A percentile compares a stretch with the other conserved stretches of the same genome.
phyloP scores from a whole-genome alignment of 30 jellyfish, hydroid and myxozoan genomes.

The Phacellophora camtschatica region DNA sequence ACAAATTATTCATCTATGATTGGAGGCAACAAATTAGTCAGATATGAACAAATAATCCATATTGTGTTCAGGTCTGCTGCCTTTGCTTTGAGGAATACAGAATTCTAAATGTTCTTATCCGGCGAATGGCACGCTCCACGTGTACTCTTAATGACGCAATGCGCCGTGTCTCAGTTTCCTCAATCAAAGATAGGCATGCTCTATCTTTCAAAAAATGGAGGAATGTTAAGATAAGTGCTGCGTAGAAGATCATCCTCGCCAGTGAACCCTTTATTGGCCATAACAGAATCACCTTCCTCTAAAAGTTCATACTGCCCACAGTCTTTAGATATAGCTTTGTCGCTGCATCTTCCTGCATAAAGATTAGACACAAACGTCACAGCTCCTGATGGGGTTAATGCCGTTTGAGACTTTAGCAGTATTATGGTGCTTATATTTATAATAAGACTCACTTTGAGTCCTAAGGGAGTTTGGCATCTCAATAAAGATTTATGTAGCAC shows the following conservation, averaged over 20 bases:
- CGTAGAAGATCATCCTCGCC: constrained; percentile 28
- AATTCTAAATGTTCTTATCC: constrained; percentile 29
- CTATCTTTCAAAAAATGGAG: constrained; percentile 50
- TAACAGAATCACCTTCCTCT: constrained; percentile 20
- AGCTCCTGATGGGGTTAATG: constrained; percentile 50
- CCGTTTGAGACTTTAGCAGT: constrained; percentile 62
- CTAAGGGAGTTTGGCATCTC: constrained; percentile 57
- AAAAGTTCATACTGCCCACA: background rate
- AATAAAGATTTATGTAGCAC: constrained; percentile 43
- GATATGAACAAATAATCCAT: constrained; percentile 16
- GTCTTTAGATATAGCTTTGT: constrained; percentile 10
- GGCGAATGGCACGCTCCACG: constrained; percentile 56
- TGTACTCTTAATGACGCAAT: constrained; percentile 60
- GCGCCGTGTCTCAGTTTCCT: constrained; percentile 40
- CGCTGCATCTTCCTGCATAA: constrained; percentile 63
- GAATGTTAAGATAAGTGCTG: constrained; percentile 24
- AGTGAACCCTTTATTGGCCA: constrained; percentile 22
- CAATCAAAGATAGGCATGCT: background rate
- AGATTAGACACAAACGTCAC: constrained; percentile 59
- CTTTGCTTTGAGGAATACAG: background rate
- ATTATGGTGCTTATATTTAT: constrained; percentile 50
- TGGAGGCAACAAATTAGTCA: constrained; percentile 5
- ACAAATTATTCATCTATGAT: background rate
- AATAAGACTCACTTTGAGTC: constrained; percentile 34
- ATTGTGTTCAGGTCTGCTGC: constrained; percentile 7